These are phyloP conservation scores for Odocoileus virginianus DNA, from an alignment of 2,113 vertebrate species.

Conservation along the genomic window DNA sequence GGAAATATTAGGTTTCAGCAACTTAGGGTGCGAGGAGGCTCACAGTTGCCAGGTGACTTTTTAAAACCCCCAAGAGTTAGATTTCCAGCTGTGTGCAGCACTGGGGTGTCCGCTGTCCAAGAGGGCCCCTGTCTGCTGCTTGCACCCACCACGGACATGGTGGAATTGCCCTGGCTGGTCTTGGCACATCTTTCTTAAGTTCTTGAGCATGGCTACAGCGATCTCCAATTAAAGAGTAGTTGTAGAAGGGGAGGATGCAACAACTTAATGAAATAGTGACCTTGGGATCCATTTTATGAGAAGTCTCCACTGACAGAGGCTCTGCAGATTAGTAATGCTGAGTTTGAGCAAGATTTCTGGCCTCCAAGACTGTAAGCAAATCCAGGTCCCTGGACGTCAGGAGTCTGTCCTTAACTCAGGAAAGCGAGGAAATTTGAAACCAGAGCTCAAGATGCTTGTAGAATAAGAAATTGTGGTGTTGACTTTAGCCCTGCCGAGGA, in stretches of 20 bases:
- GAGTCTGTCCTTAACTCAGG: slow-evolving; percentile 51
- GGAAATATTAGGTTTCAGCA: slow-evolving; percentile 57
- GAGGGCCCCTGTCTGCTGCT: too few relatives aligned
- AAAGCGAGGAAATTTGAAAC: slow-evolving; percentile 55
- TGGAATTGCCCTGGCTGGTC: slow-evolving; percentile 50
- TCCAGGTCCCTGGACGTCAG: slow-evolving; percentile 53
- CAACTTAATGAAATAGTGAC: slow-evolving; percentile 68
- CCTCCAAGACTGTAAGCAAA: slow-evolving; percentile 51
- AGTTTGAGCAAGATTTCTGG: slow-evolving; percentile 72
- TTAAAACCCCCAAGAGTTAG: background rate
- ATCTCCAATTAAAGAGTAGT: slow-evolving; percentile 72
- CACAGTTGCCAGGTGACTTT: slow-evolving; percentile 34
- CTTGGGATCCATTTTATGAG: slow-evolving; percentile 67
- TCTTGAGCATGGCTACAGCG: slow-evolving; percentile 29
- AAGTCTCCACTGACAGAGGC: slow-evolving; percentile 68
- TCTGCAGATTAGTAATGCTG: slow-evolving; percentile 68
- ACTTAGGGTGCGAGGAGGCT: background rate
- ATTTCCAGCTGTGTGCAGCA: background rate
- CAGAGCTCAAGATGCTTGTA: slow-evolving; percentile 37
- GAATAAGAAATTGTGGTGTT: slow-evolving; percentile 3
- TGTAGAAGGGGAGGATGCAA: slow-evolving; percentile 47
- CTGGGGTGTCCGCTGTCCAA: too few relatives aligned
- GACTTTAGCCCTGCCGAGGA: slow-evolving; percentile 14
- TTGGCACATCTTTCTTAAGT: slow-evolving; percentile 56
- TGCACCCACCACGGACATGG: background rate